A percentile compares a stretch with the other conserved stretches of the same genome.
These are phyloP conservation scores for Mythimna pallens DNA, from an alignment of 2,888 invertebrate genomes.

Conservation along the genomic window DNA sequence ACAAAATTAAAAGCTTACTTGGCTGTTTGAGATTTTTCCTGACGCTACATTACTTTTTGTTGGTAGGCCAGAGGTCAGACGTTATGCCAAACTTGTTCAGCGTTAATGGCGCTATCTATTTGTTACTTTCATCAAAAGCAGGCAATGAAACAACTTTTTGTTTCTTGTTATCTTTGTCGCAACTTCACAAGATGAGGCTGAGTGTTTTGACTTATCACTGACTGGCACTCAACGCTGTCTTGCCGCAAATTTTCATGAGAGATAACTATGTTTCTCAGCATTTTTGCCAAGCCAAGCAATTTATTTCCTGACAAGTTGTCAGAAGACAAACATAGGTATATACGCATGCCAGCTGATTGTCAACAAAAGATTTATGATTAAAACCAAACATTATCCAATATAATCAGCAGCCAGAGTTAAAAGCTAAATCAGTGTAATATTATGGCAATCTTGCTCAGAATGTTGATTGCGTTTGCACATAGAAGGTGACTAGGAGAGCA, in stretches of 20 bases:
- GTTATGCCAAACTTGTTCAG: background rate
- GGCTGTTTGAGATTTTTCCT: background rate
- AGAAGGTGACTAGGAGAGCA: slow-evolving; percentile 51
- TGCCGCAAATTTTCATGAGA: background rate
- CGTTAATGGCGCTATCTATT: background rate
- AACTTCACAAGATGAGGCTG: background rate
- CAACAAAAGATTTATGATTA: slow-evolving; percentile 21
- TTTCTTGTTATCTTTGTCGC: background rate
- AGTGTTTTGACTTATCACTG: background rate
- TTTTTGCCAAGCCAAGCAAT: background rate
- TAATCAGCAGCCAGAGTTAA: slow-evolving; percentile 26
- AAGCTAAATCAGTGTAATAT: slow-evolving; percentile 35
- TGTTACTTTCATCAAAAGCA: background rate
- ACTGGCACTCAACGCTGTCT: background rate
- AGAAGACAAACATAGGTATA: background rate
- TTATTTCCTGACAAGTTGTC: background rate
- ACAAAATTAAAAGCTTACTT: background rate
- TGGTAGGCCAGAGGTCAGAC: background rate
- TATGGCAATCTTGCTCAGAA: slow-evolving; percentile 57
- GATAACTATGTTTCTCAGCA: background rate
- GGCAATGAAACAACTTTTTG: background rate
- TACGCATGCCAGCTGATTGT: slow-evolving; percentile 14
- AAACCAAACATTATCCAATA: slow-evolving; percentile 24
- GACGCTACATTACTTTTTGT: background rate
- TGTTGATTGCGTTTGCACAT: slow-evolving; percentile 61